These are phyloP conservation scores for Aleiodes alternator DNA, from an alignment of 2,888 invertebrate species.

Conservation along the genomic window DNA sequence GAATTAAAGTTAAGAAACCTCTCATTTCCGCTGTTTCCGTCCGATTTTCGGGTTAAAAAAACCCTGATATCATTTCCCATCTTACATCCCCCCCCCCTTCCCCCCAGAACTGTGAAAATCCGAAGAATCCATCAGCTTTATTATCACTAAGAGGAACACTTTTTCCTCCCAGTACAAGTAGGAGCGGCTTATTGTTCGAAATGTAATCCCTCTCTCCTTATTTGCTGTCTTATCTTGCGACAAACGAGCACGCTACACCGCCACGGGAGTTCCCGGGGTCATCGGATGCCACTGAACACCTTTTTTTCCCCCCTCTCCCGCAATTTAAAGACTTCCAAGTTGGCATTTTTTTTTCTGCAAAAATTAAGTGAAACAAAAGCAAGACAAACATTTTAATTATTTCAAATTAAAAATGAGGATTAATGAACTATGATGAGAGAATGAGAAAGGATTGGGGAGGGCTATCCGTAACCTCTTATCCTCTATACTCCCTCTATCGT, in stretches of 20 bases:
- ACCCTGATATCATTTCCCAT: too few species aligned
- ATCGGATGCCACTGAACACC: constrained; percentile 15
- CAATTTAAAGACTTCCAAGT: constrained; percentile 12
- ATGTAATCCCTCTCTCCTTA: constrained; percentile 13
- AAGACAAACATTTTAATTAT: constrained; percentile 16
- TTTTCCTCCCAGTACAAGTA: neutral
- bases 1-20: too few species aligned
- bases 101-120: too few species aligned
- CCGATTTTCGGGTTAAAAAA: too few species aligned
- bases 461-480: neutral
- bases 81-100: too few species aligned
- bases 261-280: constrained; percentile 15
- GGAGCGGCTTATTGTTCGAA: constrained; percentile 17
- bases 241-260: constrained; percentile 25
- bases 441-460: neutral
- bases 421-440: constrained; percentile 4
- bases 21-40: too few species aligned
- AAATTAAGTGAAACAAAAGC: neutral
- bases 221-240: constrained; percentile 15
- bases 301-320: too few species aligned
- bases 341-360: neutral
- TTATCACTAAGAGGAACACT: too few species aligned
- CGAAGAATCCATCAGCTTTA: too few species aligned
- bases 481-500: constrained; percentile 34
- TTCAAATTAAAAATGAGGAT: neutral